Evolutionary conservation across 1,140 invertebrate genomes (phyloP), one percentile per base, ranked within the genome.

Genomic region (Protaetia brevitarsis): DNA sequence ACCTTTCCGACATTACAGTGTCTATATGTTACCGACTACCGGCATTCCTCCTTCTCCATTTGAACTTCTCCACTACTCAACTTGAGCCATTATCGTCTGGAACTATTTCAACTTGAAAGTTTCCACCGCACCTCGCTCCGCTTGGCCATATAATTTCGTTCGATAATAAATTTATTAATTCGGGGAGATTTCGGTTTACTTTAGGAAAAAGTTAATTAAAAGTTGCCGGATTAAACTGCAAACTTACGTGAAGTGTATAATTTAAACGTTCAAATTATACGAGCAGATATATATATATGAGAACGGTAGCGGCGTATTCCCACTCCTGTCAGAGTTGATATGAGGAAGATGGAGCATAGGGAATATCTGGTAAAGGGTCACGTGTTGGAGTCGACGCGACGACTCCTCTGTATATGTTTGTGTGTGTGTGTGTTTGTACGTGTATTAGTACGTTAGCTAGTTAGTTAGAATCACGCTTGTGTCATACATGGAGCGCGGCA

Each of bases 111-210:
- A 45, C 41, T 21, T 23, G 13, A 16, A 45, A 45, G n/a, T 45
- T 45, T 19, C 41, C 7, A 19, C 41, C 19, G 16, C 26, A 51
- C 19, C 41, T 51, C 41, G 10, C 16, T 5, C 6, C n/a, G n/a
- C n/a, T 21, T 19, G 41, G 19, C 11, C 19, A 19, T 51, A 23
- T 23, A 51, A 51, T 23, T 51, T 1, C 6, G 5, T 1, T 51
- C 41, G 41, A 51, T 51, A 19, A 51, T 51, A 51, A 23, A 51
- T 51, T 51, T 51, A 51, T 51, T 51, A 51, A 51, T 51, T 51
- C 19, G 1, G 10, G 19, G 19, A n/a, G 41, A 51, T 23, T 51
- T 51, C 41, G 2, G 41, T 11, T 34, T 34, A 34, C 31, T 23
- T 51, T 51, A 3, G 11, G 41, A 51, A 51, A 51, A 51, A 51